phyloP scores from a whole-genome alignment of 2,888 invertebrate genomes.

The Drosophila barbarae region DNA sequence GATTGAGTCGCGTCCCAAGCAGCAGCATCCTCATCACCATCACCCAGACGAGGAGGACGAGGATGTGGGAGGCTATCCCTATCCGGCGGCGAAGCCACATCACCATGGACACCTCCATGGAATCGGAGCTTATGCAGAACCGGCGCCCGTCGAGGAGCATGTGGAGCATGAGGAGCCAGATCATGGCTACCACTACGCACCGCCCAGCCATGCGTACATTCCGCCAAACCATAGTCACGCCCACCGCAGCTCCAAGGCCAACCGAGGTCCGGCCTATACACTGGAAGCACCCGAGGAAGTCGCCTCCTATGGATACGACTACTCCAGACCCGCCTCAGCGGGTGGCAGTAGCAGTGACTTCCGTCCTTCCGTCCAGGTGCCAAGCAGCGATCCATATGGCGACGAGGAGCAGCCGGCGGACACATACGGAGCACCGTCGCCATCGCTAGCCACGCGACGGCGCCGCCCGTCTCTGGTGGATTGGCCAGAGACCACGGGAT shows the following conservation, averaged over 20 bases:
- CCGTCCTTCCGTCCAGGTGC: conserved; percentile 59
- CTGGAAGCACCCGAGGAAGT: conserved; percentile 58
- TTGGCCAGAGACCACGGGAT: conserved; percentile 38
- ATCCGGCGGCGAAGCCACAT: conserved; percentile 19
- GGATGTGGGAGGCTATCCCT: conserved; percentile 54
- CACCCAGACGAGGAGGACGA: conserved; percentile 40
- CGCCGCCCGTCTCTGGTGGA: conserved; percentile 47
- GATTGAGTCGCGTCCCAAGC: conserved; percentile 45
- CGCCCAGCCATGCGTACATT: conserved; percentile 37
- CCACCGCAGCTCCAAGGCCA: conserved; percentile 30
- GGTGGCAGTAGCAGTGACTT: conserved; percentile 37
- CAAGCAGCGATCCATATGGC: conserved; percentile 32
- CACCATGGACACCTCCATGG: conserved; percentile 17
- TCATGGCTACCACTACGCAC: conserved; percentile 41
- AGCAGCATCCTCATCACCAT: conserved; percentile 32
- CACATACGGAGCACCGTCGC: conserved; percentile 43
- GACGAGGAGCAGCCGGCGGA: conserved; percentile 47
- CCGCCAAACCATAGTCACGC: conserved; percentile 17
- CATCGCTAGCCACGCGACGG: conserved; percentile 28
- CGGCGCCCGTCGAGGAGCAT: conserved; percentile 60
- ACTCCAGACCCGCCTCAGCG: conserved; percentile 3
- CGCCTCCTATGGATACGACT: conserved; percentile 41
- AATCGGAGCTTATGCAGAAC: conserved; percentile 47
- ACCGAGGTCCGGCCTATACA: conserved; percentile 52
- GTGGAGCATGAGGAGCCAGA: conserved; percentile 27